Evolutionary conservation across 1,140 invertebrate species (phyloP).

Genomic region (Venturia canescens): DNA sequence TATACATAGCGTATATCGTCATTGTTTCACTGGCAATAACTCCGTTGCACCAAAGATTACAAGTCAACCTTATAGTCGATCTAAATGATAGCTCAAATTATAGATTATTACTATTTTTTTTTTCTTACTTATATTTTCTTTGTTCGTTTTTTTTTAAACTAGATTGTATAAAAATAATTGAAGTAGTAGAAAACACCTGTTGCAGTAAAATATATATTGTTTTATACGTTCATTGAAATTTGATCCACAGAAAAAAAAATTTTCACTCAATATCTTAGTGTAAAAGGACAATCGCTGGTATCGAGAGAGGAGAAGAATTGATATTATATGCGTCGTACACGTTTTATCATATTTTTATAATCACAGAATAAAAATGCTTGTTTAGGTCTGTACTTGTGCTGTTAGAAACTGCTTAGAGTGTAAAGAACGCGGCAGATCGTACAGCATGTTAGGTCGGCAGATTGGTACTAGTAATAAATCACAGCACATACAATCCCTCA

Average conservation of each 20-base stretch:
- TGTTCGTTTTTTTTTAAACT: neutral
- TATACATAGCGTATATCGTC: no score
- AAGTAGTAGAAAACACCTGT: constrained; percentile 28
- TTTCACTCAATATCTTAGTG: neutral
- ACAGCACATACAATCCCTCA: constrained; percentile 89
- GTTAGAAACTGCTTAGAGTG: constrained; percentile 99
- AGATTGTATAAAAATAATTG: neutral
- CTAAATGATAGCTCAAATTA: neutral
- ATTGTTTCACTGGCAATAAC: constrained; percentile 35
- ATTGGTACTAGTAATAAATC: constrained; percentile 78
- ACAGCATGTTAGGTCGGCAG: constrained; percentile 77
- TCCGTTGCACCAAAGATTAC: constrained; percentile 34
- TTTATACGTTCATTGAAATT: neutral
- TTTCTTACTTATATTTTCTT: constrained; percentile 33
- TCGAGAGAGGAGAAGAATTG: constrained; percentile 44
- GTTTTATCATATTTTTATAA: constrained; percentile 62
- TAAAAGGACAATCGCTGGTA: neutral
- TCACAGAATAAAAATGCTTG: constrained; percentile 74
- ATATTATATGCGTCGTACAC: constrained; percentile 44
- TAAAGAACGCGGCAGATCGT: constrained; percentile 91
- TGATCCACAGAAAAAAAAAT: neutral
- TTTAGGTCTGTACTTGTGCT: constrained; percentile 96
- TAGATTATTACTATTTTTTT: neutral
- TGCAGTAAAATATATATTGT: constrained; percentile 20
- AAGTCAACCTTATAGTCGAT: neutral